A percentile compares a stretch with the other conserved stretches of the same genome.
phyloP scores from a whole-genome alignment of 2,888 invertebrate genomes.

The Orthosia cruda region DNA sequence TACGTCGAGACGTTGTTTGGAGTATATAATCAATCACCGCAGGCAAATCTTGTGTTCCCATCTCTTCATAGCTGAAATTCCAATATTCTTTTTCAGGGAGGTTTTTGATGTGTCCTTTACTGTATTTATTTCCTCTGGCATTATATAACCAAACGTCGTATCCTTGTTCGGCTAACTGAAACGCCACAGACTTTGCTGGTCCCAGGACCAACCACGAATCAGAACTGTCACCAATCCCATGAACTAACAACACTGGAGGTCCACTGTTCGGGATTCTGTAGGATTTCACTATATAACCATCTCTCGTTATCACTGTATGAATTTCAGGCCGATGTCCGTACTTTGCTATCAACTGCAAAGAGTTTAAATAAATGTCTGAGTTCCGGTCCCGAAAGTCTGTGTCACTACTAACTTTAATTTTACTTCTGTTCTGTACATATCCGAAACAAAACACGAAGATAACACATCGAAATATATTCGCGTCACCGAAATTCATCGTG shows the following conservation, averaged over 20 bases:
- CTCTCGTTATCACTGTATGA: constrained; percentile 81
- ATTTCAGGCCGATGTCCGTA: constrained; percentile 79
- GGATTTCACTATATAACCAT: constrained; percentile 82
- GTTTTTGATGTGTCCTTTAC: constrained; percentile 78
- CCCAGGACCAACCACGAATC: constrained; percentile 87
- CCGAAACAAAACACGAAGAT: constrained; percentile 73
- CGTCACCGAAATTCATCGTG: constrained; percentile 72
- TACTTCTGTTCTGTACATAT: constrained; percentile 65
- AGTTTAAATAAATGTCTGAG: constrained; percentile 81
- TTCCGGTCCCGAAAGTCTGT: constrained; percentile 68
- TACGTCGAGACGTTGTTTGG: constrained; percentile 70
- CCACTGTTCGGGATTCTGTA: constrained; percentile 83
- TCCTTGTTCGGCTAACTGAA: constrained; percentile 80
- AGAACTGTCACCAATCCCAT: constrained; percentile 87
- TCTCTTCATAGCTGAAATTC: constrained; percentile 87
- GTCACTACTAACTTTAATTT: constrained; percentile 58
- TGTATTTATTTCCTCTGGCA: constrained; percentile 86
- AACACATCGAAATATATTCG: constrained; percentile 66
- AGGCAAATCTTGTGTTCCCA: constrained; percentile 85
- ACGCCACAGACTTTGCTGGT: constrained; percentile 81
- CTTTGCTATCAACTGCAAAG: constrained; percentile 81
- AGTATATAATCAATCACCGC: constrained; percentile 84
- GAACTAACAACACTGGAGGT: constrained; percentile 83
- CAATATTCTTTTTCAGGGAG: constrained; percentile 80
- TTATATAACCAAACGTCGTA: constrained; percentile 88